Evolutionary conservation across 2,113 vertebrate species (phyloP), one percentile per base, ranked within the genome.

Genomic region (Bubo scandiacus): DNA sequence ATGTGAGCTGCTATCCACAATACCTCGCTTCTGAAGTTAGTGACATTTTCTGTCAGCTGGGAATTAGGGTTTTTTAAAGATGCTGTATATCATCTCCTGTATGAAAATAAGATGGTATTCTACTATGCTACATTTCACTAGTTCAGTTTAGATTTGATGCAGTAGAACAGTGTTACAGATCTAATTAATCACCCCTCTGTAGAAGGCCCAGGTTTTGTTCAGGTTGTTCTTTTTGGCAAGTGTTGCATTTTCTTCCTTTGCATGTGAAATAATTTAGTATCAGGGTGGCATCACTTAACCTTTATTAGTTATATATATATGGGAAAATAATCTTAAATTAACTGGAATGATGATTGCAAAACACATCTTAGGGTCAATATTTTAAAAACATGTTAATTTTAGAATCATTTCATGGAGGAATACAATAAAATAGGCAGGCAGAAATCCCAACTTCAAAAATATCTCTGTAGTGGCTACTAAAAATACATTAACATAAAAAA

Each of bases 1-100:
- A 51, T 0, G 0, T 10, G 25, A 67, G 43, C 34, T 19, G 36
- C 21, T 36, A 18, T 55, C 49, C 2, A 2, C 36, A 67, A 2
- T 59, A 42, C 21, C 32, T 94, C 59, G 36, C 26, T 86, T 86
- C 23, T 52, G 57, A 78, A 75, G 54, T 58, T 16, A 34, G 30
- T n/a, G 40, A 42, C 0, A 2, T 47, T 92, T 84, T 68, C 12
- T 52, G 65, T 72, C 19, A 72, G 4, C 17, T 68, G n/a, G 12
- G 22, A 65, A 19, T 77, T 88, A 38, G 23, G 43, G 43, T 16
- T 45, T 45, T 66, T 43, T 45, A 34, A 62, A 59, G 59, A 20
- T 59, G 15, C 11, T 74, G 29, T 63, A 10, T 71, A 8, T 75
- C 1, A 57, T 72, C 25, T 63, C 21, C 38, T 55, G 1, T 36